phyloP scores from a whole-genome alignment of 2,113 vertebrate species.

The Gobiocypris rarus region DNA sequence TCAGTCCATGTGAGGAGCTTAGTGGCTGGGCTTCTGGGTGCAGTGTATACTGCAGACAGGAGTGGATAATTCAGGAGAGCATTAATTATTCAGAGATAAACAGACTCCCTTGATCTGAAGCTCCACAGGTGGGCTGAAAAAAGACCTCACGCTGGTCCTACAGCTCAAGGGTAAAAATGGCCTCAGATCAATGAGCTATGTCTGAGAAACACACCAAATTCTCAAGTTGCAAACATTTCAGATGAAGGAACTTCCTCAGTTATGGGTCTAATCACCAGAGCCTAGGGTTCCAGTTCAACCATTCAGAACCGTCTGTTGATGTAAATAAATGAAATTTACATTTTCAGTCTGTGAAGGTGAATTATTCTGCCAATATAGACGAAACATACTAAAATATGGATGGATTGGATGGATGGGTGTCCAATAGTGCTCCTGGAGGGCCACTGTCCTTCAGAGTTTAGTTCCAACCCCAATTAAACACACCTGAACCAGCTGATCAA shows the following conservation, averaged over 20 bases:
- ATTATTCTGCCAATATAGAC: no score
- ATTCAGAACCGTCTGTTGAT: not conserved
- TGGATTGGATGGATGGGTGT: no score
- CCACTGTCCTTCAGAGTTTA: no score
- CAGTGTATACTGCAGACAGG: not conserved
- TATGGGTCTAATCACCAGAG: not conserved
- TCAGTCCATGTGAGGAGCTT: not conserved
- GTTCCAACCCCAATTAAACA: no score
- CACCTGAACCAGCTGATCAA: no score
- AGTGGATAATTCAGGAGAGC: conserved; percentile 15
- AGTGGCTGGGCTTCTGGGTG: not conserved
- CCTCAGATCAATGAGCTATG: conserved; percentile 45
- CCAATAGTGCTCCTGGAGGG: no score
- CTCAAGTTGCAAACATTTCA: not conserved
- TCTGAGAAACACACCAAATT: not conserved
- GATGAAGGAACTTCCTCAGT: not conserved
- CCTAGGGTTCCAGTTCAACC: not conserved
- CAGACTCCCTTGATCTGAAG: conserved; percentile 34
- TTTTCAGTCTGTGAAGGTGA: no score
- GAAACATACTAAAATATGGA: no score
- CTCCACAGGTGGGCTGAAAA: conserved; percentile 36
- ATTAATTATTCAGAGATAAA: conserved; percentile 56
- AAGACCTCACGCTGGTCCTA: conserved; percentile 19
- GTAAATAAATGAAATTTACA: not conserved
- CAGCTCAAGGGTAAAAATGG: conserved; percentile 43